Conservation (phyloP, 1,140 invertebrate species). For the Hypsibius dujardini region DNA sequence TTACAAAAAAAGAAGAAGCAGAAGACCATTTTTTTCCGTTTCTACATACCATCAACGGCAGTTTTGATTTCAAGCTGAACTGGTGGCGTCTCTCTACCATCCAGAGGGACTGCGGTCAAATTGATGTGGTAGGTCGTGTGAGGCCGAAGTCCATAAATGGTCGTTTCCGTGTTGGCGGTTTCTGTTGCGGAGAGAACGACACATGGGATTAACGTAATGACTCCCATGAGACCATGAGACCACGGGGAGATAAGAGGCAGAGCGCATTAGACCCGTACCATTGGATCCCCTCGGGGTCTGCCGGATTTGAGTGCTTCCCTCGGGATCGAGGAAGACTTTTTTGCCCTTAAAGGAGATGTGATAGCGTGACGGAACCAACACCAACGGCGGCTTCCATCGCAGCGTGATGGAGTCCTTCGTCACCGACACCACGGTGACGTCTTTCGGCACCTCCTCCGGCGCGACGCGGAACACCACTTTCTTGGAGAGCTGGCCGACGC, state of each 20-base stretch:
- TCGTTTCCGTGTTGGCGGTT: constrained; percentile 42
- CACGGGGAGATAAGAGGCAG: too few species aligned
- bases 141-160: constrained; percentile 65
- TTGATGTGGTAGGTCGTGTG: constrained; percentile 88
- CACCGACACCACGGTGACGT: constrained; percentile 17
- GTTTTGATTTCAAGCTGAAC: constrained; percentile 85
- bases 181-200: background rate
- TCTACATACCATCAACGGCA: constrained; percentile 53
- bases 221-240: too few species aligned
- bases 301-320: constrained; percentile 58
- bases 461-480: constrained; percentile 20
- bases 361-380: constrained; percentile 12
- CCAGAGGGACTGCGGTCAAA: constrained; percentile 67
- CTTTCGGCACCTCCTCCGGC: constrained; percentile 3
- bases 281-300: constrained; percentile 8
- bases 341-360: constrained; percentile 72
- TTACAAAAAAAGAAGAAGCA: too few species aligned
- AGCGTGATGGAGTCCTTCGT: constrained; percentile 15
- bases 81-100: constrained; percentile 63
- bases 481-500: constrained; percentile 40
- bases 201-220: too few species aligned
- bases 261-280: background rate
- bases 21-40: constrained; percentile 14
- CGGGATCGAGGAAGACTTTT: constrained; percentile 83
- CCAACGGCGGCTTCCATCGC: constrained; percentile 17